Conservation (phyloP, 2,113 vertebrate genomes). For the Rhadina sibilatrix region DNA sequence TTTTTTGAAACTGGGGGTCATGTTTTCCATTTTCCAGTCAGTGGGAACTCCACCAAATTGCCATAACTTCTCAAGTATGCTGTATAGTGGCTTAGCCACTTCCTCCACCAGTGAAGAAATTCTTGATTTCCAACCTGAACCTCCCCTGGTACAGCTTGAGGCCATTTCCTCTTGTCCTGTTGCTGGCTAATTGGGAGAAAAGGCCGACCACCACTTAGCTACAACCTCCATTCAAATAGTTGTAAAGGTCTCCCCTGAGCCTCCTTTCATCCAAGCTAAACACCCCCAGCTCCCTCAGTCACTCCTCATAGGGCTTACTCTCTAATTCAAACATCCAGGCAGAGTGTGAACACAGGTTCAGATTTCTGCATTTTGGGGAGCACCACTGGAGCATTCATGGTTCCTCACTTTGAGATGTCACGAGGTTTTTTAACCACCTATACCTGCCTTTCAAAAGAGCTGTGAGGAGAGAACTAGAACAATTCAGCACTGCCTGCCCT, state of each 20-base stretch:
- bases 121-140: background rate
- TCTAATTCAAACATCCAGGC: rapidly evolving
- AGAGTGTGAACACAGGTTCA: rapidly evolving
- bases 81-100: background rate
- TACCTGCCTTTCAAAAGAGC: background rate
- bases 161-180: background rate
- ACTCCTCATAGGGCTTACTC: background rate
- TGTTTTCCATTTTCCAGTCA: background rate
- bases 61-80: background rate
- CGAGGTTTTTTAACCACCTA: rapidly evolving
- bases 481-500: background rate
- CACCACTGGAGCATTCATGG: background rate
- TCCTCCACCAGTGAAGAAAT: background rate
- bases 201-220: rapidly evolving
- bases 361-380: background rate
- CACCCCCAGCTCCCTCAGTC: background rate
- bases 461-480: background rate
- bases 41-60: background rate
- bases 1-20: background rate
- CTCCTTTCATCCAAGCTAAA: background rate
- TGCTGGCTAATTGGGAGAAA: background rate
- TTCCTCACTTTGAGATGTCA: background rate
- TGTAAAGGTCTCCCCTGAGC: background rate
- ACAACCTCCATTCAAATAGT: background rate
- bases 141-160: background rate